phyloP scores from a whole-genome alignment of 2,888 invertebrate genomes.

The Embidobia sp. region DNA sequence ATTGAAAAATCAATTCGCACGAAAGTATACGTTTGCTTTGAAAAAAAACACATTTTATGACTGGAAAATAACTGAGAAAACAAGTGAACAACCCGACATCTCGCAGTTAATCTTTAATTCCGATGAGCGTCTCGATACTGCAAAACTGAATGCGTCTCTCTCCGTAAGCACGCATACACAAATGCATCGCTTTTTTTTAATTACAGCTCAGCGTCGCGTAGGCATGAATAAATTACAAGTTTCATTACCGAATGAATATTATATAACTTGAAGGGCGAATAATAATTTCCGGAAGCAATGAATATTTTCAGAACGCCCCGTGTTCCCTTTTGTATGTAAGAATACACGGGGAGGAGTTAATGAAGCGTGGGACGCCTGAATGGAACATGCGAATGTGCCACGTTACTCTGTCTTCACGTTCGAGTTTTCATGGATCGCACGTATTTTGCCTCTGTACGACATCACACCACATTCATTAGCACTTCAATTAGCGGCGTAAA shows the following conservation, averaged over 20 bases:
- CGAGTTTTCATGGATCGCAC: constrained; percentile 57
- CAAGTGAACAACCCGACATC: constrained; percentile 15
- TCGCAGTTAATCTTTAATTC: constrained; percentile 41
- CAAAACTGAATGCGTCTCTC: constrained; percentile 39
- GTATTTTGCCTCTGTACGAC: constrained; percentile 46
- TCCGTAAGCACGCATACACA: constrained; percentile 18
- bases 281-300: constrained; percentile 55
- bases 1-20: constrained; percentile 27
- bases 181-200: constrained; percentile 51
- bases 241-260: constrained; percentile 51
- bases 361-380: constrained; percentile 63
- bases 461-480: constrained; percentile 67
- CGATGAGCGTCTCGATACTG: constrained; percentile 39
- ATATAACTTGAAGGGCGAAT: constrained; percentile 45
- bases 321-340: constrained; percentile 32
- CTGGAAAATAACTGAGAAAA: constrained; percentile 21
- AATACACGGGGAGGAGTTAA: constrained; percentile 50
- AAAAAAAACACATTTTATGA: constrained; percentile 6
- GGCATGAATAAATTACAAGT: constrained; percentile 49
- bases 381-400: constrained; percentile 49
- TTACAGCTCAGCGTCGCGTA: constrained; percentile 42
- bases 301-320: constrained; percentile 43
- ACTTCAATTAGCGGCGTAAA: constrained; percentile 67
- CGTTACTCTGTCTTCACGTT: constrained; percentile 34
- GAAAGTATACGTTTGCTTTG: not conserved